Evolutionary conservation across 2,797 vertebrate species (phyloP), one percentile per base, ranked within the genome.

Genomic region (Siniperca obscura): DNA sequence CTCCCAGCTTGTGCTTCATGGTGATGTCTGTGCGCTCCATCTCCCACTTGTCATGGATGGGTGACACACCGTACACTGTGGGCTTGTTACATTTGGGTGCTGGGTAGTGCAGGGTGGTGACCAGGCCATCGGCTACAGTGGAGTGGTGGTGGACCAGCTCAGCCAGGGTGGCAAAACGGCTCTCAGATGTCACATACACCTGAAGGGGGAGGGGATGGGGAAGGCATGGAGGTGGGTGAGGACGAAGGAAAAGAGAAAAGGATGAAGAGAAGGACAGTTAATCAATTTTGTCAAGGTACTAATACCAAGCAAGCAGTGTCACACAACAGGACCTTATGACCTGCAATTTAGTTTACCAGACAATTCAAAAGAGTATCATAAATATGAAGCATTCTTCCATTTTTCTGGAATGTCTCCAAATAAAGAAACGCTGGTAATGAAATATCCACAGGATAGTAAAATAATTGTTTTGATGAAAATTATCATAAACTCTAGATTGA

Each of bases 1-100:
- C 98, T 55, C 98, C 98, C 1, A 99, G 96, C 90, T 99, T 99
- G 97, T 99, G 98, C 96, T 99, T 99, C 98, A 99, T 99, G 93
- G 98, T 99, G 94, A 99, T 99, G 90, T 99, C 98, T 6, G 98
- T 99, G 83, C 98, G 96, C 87, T 99, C 98, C 98, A 99, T 99
- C 95, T 99, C 98, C 98, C 98, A 99, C 89, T 99, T 99, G 93
- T 99, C 98, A 0, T 99, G 98, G 93, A 99, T 99, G 84, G 98
- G 98, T 40, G 98, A 99, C 90, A 99, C 98, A 0, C 98, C 98
- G 0, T 99, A 99, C 80, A 99, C 97, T 0, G 98, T 99, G 90
- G 98, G 98, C 90, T 99, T 99, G 96, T 99, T 99, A 92, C 98
- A 99, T 95, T 99, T 99, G 72, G 98, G 98, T 17, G 98, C 98